Percentiles rank a stretch among this genome's conserved stretches.
Evolutionary conservation across 2,797 vertebrate genomes (phyloP).

Genomic region (Neomorphus geoffroyi): DNA sequence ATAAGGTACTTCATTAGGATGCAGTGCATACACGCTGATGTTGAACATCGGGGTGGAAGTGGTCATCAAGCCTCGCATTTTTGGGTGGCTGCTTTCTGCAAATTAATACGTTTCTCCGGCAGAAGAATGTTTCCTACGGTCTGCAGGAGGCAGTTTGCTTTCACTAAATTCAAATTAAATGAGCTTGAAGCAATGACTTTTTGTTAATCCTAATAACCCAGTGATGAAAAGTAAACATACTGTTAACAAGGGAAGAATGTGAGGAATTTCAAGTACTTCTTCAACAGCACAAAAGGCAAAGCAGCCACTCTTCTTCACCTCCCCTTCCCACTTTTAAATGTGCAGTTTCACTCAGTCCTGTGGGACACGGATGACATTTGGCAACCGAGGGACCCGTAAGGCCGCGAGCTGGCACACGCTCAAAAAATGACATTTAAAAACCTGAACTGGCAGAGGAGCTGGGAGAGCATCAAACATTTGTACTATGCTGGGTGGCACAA

Average conservation of each 20-base stretch:
- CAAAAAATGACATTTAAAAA: neutral
- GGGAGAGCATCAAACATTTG: neutral
- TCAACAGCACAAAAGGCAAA: constrained; percentile 79
- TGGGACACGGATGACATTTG: constrained; percentile 66
- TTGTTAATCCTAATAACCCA: constrained; percentile 84
- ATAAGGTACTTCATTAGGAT: constrained; percentile 52
- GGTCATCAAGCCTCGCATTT: neutral
- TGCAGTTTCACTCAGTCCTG: constrained; percentile 59
- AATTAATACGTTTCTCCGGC: constrained; percentile 41
- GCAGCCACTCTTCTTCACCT: constrained; percentile 27
- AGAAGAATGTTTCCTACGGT: constrained; percentile 54
- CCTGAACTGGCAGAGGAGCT: neutral
- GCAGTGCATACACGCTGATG: neutral
- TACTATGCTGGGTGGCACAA: neutral
- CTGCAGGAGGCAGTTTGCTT: constrained; percentile 78
- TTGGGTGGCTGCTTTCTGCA: constrained; percentile 20
- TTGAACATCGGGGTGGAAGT: neutral
- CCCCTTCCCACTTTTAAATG: constrained; percentile 57
- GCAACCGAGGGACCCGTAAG: constrained; percentile 52
- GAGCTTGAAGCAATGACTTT: constrained; percentile 85
- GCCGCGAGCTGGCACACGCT: neutral
- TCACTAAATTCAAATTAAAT: constrained; percentile 88
- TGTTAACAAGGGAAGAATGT: constrained; percentile 86
- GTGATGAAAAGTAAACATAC: constrained; percentile 87
- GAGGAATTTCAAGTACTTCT: constrained; percentile 91